Base-by-base conservation (phyloP, 1,140 invertebrate genomes). In the Oreohelix idahoensis region DNA sequence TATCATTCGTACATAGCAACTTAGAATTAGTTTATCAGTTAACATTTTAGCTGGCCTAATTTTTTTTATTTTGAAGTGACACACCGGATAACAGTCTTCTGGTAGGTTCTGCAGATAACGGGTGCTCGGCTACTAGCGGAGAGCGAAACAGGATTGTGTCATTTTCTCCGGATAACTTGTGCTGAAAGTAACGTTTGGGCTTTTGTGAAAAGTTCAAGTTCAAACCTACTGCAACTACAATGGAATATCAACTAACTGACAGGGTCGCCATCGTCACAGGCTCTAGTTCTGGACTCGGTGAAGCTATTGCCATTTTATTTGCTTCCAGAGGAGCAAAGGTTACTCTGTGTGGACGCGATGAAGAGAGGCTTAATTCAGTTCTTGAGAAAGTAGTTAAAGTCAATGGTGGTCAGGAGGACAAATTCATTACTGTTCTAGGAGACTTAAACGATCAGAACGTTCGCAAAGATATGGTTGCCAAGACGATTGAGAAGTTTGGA, bases 251-350 rank as follows among this genome's bases (percentile, higher is more conserved):
- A 26, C 26, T 58, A 23, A 13, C 4, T 42, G 73, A 39, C 73
- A 78, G 58, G 51, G 76, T 63, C 4, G 76, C 53, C 17, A 51
- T 78, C 11, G 76, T 78, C 1, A 78, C 76, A 51, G 76, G 76
- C 1, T 51, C 76, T 36, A 78, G 53, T 58, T 78, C 76, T 13
- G 76, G 76, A 15, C 45, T 78, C 26, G 76, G 76, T 23, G 2
- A 78, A 58, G 76, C 76, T 29, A 78, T 58, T 20, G 76, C 76
- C 0, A 11, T 78, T n/a, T 35, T 58, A 32, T 78, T 78, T 39
- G 76, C 76, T 15, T 26, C 29, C 1, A 2, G 39, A 10, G 76
- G 76, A 35, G 76, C 76, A 49, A 29, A 26, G n/a, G 76, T 78
- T 13, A 58, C 51, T 35, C n/a, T 78, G 45, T 78, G 76, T 78